A percentile compares a stretch with the other conserved stretches of the same genome.
phyloP scores from a whole-genome alignment of 1,140 invertebrate species.

The Sminthurides bifidus region DNA sequence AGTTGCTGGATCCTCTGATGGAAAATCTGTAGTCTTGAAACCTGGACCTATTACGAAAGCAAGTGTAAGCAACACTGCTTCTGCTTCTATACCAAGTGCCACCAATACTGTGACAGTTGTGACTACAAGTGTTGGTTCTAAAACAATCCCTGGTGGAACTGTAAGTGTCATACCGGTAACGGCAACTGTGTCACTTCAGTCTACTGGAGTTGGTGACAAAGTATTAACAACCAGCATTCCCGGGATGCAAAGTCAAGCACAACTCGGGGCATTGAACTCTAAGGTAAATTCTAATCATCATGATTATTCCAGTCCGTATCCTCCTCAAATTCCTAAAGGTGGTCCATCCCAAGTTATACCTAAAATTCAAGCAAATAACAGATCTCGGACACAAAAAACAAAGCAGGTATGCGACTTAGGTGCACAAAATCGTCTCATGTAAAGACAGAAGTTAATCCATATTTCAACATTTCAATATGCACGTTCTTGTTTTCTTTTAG shows the following conservation, averaged over 20 bases:
- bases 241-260: no score
- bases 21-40: no score
- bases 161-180: neutral
- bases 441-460: conserved; percentile 3
- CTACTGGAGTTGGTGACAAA: neutral
- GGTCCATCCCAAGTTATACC: conserved; percentile 13
- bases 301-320: neutral
- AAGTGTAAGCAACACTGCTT: neutral
- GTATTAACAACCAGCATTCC: no score
- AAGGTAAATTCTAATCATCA: conserved; percentile 5
- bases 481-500: no score
- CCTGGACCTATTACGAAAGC: no score
- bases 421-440: no score
- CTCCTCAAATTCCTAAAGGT: conserved; percentile 10
- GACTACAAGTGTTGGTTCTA: no score
- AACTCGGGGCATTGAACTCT: neutral
- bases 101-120: no score
- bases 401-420: conserved; percentile 24
- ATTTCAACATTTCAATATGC: no score
- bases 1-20: no score
- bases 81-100: neutral
- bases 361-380: conserved; percentile 13
- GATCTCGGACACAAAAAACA: conserved; percentile 15
- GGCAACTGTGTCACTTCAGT: neutral
- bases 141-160: no score